Evolutionary conservation across 2,888 invertebrate genomes (phyloP).

Genomic region (Adineta ricciae): DNA sequence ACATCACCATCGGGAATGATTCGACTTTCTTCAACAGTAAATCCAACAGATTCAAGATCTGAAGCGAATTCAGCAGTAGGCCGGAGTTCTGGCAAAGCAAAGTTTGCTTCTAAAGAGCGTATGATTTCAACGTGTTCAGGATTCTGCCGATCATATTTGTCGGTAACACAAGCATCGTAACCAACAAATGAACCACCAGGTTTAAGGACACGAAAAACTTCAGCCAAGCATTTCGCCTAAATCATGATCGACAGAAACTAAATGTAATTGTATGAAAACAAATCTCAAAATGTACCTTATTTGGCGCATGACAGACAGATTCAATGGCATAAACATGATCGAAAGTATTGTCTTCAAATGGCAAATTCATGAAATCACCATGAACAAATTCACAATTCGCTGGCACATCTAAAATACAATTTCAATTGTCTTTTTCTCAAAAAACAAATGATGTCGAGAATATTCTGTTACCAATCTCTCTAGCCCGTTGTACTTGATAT

Average conservation of each 20-base stretch:
- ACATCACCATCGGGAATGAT: conserved; percentile 29
- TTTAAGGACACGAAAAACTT: conserved; percentile 35
- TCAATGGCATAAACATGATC: conserved; percentile 36
- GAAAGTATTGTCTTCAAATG: conserved; percentile 33
- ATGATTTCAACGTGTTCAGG: conserved; percentile 34
- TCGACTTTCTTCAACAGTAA: conserved; percentile 35
- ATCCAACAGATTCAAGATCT: conserved; percentile 35
- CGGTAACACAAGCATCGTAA: conserved; percentile 36
- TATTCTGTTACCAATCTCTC: conserved; percentile 34
- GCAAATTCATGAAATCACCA: conserved; percentile 35
- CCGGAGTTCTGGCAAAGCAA: conserved; percentile 34
- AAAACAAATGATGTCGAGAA: conserved; percentile 11
- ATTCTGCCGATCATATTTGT: conserved; percentile 35
- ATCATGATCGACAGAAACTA: background rate
- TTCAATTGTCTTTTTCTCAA: too few species aligned
- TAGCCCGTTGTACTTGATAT: conserved; percentile 35
- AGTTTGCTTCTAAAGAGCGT: conserved; percentile 34
- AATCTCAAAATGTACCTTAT: conserved; percentile 19
- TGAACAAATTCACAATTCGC: conserved; percentile 14
- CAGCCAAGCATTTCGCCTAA: conserved; percentile 28
- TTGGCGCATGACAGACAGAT: conserved; percentile 36
- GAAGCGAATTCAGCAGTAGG: conserved; percentile 15
- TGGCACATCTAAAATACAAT: background rate
- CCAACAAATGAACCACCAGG: conserved; percentile 36
- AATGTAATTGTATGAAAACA: background rate